phyloP scores from a whole-genome alignment of 1,140 invertebrate species.

The Brachionus angularis region DNA sequence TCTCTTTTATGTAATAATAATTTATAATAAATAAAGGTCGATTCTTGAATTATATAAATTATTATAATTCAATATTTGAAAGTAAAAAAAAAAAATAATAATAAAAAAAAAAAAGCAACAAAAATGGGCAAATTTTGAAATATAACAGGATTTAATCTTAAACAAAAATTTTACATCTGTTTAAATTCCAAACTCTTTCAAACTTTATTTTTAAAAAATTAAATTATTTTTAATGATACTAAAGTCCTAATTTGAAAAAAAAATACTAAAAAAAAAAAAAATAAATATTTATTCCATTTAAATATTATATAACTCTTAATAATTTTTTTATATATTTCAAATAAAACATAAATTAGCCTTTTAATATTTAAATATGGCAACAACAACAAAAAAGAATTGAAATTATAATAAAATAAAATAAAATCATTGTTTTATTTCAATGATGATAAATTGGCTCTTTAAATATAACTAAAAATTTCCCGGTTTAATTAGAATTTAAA shows the following conservation, averaged over 20 bases:
- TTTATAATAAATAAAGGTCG: not conserved
- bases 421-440: not conserved
- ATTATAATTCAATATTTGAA: not conserved
- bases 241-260: slow-evolving; percentile 3
- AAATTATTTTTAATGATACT: slow-evolving; percentile 34
- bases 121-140: not conserved
- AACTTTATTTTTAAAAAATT: slow-evolving; percentile 37
- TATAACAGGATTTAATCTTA: not conserved
- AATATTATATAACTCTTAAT: no score
- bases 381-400: not conserved
- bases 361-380: slow-evolving; percentile 15
- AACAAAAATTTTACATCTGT: not conserved
- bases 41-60: not conserved
- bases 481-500: no score
- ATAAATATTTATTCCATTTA: no score
- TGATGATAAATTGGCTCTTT: no score
- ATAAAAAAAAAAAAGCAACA: not conserved
- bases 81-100: not conserved
- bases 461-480: no score
- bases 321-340: not conserved
- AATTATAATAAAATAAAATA: slow-evolving; percentile 37
- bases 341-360: slow-evolving; percentile 41
- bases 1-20: not conserved
- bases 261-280: no score
- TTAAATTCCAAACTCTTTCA: slow-evolving; percentile 10